phyloP scores from a whole-genome alignment of 2,888 invertebrate genomes.

The Unio pictorum region DNA sequence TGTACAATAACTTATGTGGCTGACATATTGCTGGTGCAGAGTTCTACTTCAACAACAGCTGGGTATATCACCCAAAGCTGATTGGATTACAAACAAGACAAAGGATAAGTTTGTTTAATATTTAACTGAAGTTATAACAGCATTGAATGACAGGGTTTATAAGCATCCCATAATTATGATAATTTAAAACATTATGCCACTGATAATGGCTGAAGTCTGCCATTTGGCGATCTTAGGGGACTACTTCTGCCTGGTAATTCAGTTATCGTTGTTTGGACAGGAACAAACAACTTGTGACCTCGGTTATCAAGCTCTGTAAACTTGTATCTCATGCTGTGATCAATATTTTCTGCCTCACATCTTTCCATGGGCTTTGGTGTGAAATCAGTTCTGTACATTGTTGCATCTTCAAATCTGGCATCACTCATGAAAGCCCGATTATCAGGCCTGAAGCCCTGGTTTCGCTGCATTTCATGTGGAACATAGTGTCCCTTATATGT shows the following conservation, averaged over 20 bases:
- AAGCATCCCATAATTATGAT: too few species aligned
- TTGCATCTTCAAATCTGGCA: conserved; percentile 66
- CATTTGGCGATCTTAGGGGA: conserved; percentile 8
- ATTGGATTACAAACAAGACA: too few species aligned
- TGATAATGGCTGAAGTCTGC: conserved; percentile 13
- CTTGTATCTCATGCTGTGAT: conserved; percentile 41
- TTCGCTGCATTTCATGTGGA: conserved; percentile 44
- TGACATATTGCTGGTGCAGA: too few species aligned
- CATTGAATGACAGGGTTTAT: background rate
- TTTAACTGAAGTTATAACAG: background rate
- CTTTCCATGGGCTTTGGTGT: conserved; percentile 55
- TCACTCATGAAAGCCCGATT: conserved; percentile 41
- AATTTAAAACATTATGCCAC: conserved; percentile 10
- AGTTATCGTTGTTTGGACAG: conserved; percentile 38
- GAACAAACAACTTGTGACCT: conserved; percentile 65
- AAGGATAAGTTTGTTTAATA: too few species aligned
- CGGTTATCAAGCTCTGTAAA: conserved; percentile 50
- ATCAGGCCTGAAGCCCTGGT: conserved; percentile 55
- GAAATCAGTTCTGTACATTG: conserved; percentile 68
- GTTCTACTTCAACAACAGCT: too few species aligned
- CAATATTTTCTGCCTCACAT: conserved; percentile 65
- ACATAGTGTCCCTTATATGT: conserved; percentile 66
- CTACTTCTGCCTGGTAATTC: conserved; percentile 12
- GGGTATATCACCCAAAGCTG: too few species aligned
- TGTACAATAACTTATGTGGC: too few species aligned